These are phyloP conservation scores for Oryzias woworae DNA, from an alignment of 2,113 vertebrate species.

Conservation along the genomic window DNA sequence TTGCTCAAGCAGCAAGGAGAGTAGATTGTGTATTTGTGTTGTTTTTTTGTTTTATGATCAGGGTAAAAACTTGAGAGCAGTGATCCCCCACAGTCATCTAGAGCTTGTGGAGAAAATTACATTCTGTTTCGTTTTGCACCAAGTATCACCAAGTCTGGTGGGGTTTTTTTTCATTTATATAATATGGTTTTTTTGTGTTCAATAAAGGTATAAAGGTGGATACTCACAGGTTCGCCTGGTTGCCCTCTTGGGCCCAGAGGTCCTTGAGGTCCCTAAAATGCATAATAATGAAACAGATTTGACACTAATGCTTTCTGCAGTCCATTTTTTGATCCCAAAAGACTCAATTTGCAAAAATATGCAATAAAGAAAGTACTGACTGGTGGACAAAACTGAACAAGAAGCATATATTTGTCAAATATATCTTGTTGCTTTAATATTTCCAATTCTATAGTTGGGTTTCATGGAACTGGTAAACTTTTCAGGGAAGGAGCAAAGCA, in stretches of 20 bases:
- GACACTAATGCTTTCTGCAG: slow-evolving; percentile 14
- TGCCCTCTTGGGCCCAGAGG: slow-evolving; percentile 85
- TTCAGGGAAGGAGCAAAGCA: slow-evolving; percentile 24
- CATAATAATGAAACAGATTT: slow-evolving; percentile 22
- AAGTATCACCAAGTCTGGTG: neutral
- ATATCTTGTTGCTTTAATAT: slow-evolving; percentile 39
- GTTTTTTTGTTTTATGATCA: slow-evolving; percentile 6
- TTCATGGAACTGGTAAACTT: slow-evolving; percentile 38
- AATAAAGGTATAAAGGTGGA: neutral
- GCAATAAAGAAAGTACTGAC: slow-evolving; percentile 51
- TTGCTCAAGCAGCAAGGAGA: slow-evolving; percentile 1
- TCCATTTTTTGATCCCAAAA: slow-evolving; percentile 35
- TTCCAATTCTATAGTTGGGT: slow-evolving; percentile 20
- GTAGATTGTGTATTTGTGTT: slow-evolving; percentile 8
- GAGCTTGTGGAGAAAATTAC: slow-evolving; percentile 6
- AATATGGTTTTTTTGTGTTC: too few species aligned
- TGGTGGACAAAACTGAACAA: slow-evolving; percentile 55
- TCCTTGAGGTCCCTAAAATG: slow-evolving; percentile 82
- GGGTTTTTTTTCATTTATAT: too few species aligned
- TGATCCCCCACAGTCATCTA: neutral
- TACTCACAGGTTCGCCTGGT: slow-evolving; percentile 90
- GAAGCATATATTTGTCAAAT: slow-evolving; percentile 2
- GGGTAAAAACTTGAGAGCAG: slow-evolving; percentile 1
- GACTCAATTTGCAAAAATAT: slow-evolving; percentile 50
- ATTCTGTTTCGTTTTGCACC: neutral